A percentile compares a stretch with the other conserved stretches of the same genome.
Evolutionary conservation across 2,888 invertebrate species (phyloP).

Genomic region (Camptogramma bilineatum): DNA sequence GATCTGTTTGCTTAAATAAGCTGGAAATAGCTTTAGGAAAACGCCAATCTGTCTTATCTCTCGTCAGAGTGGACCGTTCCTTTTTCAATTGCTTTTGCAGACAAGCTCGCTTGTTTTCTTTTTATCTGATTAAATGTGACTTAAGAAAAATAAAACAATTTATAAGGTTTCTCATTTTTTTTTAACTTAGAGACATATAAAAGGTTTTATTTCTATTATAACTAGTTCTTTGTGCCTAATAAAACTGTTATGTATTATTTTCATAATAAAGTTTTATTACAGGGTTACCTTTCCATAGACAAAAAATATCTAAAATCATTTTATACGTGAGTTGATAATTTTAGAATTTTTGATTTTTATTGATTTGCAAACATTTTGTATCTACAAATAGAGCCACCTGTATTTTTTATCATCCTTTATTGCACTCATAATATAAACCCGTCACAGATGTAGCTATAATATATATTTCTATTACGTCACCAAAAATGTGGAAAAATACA

Average conservation of each 20-base stretch:
- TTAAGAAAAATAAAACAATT: not conserved
- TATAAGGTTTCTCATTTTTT: not conserved
- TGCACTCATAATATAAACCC: not conserved
- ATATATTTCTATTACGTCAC: too few species aligned
- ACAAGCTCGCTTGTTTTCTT: not conserved
- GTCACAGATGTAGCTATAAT: too few species aligned
- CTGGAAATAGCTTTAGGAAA: not conserved
- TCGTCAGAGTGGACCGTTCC: not conserved
- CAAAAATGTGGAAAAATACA: too few species aligned
- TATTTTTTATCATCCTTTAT: not conserved
- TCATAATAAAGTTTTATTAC: not conserved
- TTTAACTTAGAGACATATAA: not conserved
- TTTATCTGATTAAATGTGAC: not conserved
- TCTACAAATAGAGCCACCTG: not conserved
- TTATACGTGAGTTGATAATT: too few species aligned
- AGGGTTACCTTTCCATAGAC: not conserved
- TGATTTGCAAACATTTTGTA: not conserved
- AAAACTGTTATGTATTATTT: not conserved
- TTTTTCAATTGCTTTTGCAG: constrained; percentile 3
- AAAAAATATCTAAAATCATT: not conserved
- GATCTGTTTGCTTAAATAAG: constrained; percentile 1
- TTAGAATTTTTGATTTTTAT: not conserved
- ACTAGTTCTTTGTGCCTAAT: not conserved
- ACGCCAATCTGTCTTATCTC: constrained; percentile 16
- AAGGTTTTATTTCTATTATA: not conserved